These are phyloP conservation scores for Meta bourneti DNA, from an alignment of 2,888 invertebrate genomes.

Conservation along the genomic window DNA sequence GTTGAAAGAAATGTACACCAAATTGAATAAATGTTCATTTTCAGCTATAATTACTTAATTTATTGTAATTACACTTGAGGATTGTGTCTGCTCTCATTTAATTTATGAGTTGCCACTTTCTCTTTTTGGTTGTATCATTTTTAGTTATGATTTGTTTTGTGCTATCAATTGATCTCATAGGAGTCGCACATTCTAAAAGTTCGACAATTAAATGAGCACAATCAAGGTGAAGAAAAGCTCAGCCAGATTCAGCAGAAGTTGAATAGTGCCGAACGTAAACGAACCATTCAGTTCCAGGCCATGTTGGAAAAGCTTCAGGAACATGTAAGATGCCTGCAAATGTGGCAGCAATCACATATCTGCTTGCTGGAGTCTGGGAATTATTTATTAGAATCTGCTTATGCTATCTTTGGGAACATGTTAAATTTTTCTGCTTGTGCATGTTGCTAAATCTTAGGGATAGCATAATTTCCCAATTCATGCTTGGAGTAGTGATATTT, in stretches of 20 bases:
- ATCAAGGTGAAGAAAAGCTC: conserved; percentile 53
- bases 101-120: not conserved
- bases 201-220: conserved; percentile 84
- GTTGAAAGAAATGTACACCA: not conserved
- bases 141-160: conserved; percentile 42
- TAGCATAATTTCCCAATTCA: not conserved
- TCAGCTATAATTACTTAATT: not conserved
- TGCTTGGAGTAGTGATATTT: not conserved
- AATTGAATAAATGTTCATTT: not conserved
- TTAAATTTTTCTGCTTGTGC: conserved; percentile 17
- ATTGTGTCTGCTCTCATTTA: not conserved
- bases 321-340: conserved; percentile 68
- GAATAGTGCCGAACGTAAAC: conserved; percentile 75
- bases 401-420: conserved; percentile 2
- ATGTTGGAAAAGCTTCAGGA: conserved; percentile 71
- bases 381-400: conserved; percentile 31
- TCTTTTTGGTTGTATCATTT: conserved; percentile 24
- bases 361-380: conserved; percentile 5
- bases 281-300: conserved; percentile 65
- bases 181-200: conserved; percentile 89
- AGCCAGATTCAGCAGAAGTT: conserved; percentile 70
- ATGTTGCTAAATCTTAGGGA: not conserved
- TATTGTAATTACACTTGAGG: not conserved
- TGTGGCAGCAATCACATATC: not conserved
- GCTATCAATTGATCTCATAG: conserved; percentile 81